Evolutionary conservation across 2,888 invertebrate species (phyloP).

Genomic region (Bellardia bayeri): DNA sequence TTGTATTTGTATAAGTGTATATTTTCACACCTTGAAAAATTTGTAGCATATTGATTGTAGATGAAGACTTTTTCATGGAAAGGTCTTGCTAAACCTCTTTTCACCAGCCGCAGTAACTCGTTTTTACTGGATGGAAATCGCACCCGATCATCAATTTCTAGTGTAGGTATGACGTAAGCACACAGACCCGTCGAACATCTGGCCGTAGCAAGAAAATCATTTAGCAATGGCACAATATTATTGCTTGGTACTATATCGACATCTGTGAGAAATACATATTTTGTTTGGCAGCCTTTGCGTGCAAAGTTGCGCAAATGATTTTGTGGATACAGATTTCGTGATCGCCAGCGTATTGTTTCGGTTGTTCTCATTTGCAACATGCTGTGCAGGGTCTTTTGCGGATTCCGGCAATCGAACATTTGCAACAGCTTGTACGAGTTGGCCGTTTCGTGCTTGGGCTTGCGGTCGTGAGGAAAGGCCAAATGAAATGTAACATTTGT

Average conservation of each 20-base stretch:
- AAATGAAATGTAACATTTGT: constrained; percentile 91
- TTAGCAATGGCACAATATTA: constrained; percentile 89
- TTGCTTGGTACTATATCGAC: constrained; percentile 94
- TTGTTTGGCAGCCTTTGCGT: constrained; percentile 92
- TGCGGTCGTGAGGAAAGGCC: constrained; percentile 87
- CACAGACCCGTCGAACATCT: constrained; percentile 87
- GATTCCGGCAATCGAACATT: constrained; percentile 88
- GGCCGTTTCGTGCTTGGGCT: constrained; percentile 78
- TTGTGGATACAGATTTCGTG: constrained; percentile 93
- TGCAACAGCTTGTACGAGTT: constrained; percentile 89
- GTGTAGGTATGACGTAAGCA: constrained; percentile 95
- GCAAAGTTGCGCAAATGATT: constrained; percentile 95
- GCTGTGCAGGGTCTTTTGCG: constrained; percentile 87
- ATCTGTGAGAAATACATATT: constrained; percentile 93
- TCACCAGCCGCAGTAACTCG: constrained; percentile 90
- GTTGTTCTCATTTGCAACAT: constrained; percentile 87
- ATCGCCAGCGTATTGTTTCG: constrained; percentile 89
- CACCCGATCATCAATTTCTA: constrained; percentile 92
- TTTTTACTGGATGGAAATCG: constrained; percentile 92
- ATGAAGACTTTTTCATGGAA: constrained; percentile 96
- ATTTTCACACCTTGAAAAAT: constrained; percentile 89
- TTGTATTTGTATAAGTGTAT: not conserved
- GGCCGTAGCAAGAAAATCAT: constrained; percentile 87
- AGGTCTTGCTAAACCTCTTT: constrained; percentile 92
- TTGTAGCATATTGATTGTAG: constrained; percentile 96